Percentiles rank a stretch among this genome's conserved stretches.
Conservation (phyloP, 2,888 invertebrate species). For the Cantharis flavilabris region DNA sequence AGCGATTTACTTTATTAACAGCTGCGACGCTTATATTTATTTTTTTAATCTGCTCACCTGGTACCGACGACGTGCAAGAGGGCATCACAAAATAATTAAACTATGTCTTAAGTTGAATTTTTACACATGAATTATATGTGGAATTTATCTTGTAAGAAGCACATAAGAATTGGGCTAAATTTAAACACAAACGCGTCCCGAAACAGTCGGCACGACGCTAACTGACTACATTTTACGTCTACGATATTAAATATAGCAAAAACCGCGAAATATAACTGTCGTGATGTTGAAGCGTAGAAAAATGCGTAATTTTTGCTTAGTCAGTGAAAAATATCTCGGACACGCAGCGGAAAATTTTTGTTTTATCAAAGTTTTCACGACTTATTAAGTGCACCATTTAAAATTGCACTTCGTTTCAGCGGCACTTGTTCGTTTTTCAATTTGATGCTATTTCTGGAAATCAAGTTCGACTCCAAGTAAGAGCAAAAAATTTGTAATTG, state of each 20-base stretch:
- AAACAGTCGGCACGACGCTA: conserved; percentile 37
- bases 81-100: conserved; percentile 30
- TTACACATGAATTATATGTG: conserved; percentile 23
- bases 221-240: conserved; percentile 24
- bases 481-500: neutral
- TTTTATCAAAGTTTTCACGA: neutral
- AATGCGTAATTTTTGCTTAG: neutral
- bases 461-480: neutral
- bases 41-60: conserved; percentile 28
- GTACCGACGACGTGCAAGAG: conserved; percentile 31
- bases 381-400: neutral
- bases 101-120: conserved; percentile 24
- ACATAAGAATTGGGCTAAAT: conserved; percentile 48
- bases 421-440: neutral
- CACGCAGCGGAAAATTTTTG: neutral
- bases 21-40: conserved; percentile 2
- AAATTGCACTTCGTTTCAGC: neutral
- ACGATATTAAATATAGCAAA: conserved; percentile 23
- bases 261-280: conserved; percentile 32
- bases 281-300: neutral
- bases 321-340: neutral
- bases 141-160: conserved; percentile 24
- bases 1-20: neutral
- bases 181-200: conserved; percentile 45
- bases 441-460: neutral